Evolutionary conservation across 2,888 invertebrate species (phyloP), one percentile per base, ranked within the genome.

Genomic region (Calameuta filiformis): DNA sequence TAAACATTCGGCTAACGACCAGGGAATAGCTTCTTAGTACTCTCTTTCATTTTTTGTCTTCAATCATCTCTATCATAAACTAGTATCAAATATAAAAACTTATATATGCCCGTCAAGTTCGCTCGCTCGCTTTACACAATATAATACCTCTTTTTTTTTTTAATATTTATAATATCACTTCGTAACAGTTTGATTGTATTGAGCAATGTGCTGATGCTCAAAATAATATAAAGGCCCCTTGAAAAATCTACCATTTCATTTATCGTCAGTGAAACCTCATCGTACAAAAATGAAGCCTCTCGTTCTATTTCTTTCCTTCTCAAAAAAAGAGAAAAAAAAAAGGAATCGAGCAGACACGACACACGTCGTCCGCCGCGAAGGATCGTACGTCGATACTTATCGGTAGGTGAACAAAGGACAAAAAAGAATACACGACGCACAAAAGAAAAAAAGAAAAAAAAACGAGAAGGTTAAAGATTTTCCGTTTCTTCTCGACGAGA

Each of bases 81-180:
- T 89, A 89, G 89, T 89, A 90, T 90, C 89, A 89, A 89, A 89
- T 90, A 90, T 89, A 90, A 88, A 89, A 90, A 90, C 89, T 88
- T 88, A 89, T 88, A 87, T 88, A 86, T 87, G 89, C 88, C 88
- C 86, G 86, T 88, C 87, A 88, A 89, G 85, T 88, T 87, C 86
- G 37, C 37, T 37, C 15, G 87, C 88, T 87, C 87, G 84, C 87
- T 88, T 86, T 85, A 87, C 85, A 87, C 86, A 85, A 87, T 87
- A 88, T 86, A 87, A 87, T 88, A 87, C 85, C 86, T 86, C 84
- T 85, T 85, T 80, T 81, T 84, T 80, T 80, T 77, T 80, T 80
- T 82, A 86, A 86, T 85, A 87, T 85, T 86, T 84, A 85, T 87
- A 87, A 88, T 88, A 88, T 88, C 88, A 88, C 87, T 87, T 87